These are phyloP conservation scores for Gracilinanus agilis DNA, from an alignment of 2,113 vertebrate species.

Conservation along the genomic window DNA sequence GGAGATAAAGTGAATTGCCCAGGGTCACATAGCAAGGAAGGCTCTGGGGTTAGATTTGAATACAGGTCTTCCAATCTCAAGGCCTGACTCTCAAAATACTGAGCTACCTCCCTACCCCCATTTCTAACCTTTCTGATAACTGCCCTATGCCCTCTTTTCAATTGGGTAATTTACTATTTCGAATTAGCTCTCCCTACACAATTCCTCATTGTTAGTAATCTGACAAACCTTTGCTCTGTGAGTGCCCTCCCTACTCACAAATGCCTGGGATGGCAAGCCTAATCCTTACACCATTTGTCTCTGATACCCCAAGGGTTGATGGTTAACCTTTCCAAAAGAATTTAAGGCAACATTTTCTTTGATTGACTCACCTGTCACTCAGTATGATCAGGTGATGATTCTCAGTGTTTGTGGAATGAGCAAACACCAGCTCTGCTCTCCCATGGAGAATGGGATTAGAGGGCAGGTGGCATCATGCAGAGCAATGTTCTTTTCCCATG, in stretches of 20 bases:
- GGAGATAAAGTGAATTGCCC: too few species aligned
- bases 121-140: not conserved
- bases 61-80: too few species aligned
- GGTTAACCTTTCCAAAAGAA: not conserved
- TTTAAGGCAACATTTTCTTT: not conserved
- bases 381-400: not conserved
- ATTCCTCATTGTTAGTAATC: not conserved
- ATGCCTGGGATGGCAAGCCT: not conserved
- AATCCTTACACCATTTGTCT: not conserved
- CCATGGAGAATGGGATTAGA: not conserved
- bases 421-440: not conserved
- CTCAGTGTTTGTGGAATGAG: not conserved
- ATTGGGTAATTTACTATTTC: not conserved
- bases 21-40: too few species aligned
- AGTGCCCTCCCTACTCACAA: not conserved
- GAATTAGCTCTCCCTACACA: not conserved
- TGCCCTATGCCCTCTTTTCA: not conserved
- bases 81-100: too few species aligned
- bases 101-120: too few species aligned
- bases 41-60: too few species aligned
- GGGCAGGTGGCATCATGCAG: not conserved
- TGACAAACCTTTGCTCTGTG: not conserved
- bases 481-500: not conserved
- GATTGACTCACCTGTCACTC: not conserved
- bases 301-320: not conserved